Conservation (phyloP, 2,888 invertebrate species). For the Dryadula phaetusa region DNA sequence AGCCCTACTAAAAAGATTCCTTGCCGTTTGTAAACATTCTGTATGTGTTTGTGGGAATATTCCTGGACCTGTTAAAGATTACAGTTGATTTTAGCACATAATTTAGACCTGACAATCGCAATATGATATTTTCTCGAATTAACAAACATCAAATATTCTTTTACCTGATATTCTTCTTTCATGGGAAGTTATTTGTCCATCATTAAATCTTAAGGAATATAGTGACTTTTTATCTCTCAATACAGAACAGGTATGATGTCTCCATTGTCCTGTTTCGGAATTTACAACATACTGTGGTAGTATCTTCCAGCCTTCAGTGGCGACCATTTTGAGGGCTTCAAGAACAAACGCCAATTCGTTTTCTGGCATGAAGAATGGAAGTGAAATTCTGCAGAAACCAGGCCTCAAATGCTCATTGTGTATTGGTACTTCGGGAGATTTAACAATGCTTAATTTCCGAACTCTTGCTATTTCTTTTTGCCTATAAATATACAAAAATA, state of each 20-base stretch:
- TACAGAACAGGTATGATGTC: conserved; percentile 91
- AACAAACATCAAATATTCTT: conserved; percentile 34
- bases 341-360: conserved; percentile 91
- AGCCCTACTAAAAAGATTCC: conserved; percentile 90
- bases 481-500: conserved; percentile 58
- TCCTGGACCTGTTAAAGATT: conserved; percentile 81
- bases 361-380: conserved; percentile 94
- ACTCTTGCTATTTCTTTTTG: conserved; percentile 76
- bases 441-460: conserved; percentile 72
- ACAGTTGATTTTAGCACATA: conserved; percentile 1
- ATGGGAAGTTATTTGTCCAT: conserved; percentile 90
- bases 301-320: conserved; percentile 94
- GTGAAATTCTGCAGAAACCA: conserved; percentile 92
- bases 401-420: conserved; percentile 90
- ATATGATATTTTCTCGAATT: conserved; percentile 10
- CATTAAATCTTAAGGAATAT: conserved; percentile 89
- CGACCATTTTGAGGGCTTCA: conserved; percentile 93
- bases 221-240: conserved; percentile 93
- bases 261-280: conserved; percentile 95
- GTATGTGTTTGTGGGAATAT: conserved; percentile 89
- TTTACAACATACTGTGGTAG: conserved; percentile 95
- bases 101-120: neutral
- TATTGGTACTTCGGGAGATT: conserved; percentile 73
- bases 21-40: conserved; percentile 91
- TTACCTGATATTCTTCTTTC: conserved; percentile 88